Base-by-base conservation (phyloP, 2,113 vertebrate species). In the Albula glossodonta region DNA sequence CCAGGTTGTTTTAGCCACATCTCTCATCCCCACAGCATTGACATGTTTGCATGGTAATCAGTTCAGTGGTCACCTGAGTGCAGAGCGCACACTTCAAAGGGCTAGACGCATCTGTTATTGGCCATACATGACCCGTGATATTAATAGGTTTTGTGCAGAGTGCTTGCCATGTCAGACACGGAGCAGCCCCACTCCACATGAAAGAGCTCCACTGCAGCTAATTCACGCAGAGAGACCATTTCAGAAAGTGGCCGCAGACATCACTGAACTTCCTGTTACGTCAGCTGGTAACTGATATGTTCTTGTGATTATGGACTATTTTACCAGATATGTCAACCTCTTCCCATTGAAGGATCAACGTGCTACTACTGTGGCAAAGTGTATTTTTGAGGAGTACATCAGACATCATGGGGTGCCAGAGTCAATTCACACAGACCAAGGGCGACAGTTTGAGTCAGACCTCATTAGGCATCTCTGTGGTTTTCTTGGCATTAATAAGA, bases 61-160 rank as follows among this genome's bases (percentile, higher is more conserved):
- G 15, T 84, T 86, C 50, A 83, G 84, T 88, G 87, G 87, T 51
- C 87, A 80, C 70, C 70, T 87, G 31, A 49, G 82, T 56, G 82
- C 77, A 50, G 77, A 70, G 77, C 19, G 82, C 41, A 88, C 78
- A 53, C 17, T 88, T 53, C 81, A 50, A 19, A 88, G 70, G 77
- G 84, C 81, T 41, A 41, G 84, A n/a, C 25, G 78, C 49, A 50
- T 88, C 2, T 87, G 87, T 70, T 86, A 86, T 70, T 90, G 89
- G 89, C 87, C 80, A 51, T 88, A 82, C 48, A 87, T 90, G 87
- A 53, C 83, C 2, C 41, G 25, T 31, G 81, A 87, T 19, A 90
- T 90, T 49, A 31, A 86, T 83, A 88, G 79, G 78, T 87, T 87
- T 78, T 87, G 82, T 87, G 48, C 48, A 7, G 78, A 86, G 10